These are phyloP conservation scores for Onchidella celtica DNA, from an alignment of 2,888 invertebrate species.

Conservation along the genomic window DNA sequence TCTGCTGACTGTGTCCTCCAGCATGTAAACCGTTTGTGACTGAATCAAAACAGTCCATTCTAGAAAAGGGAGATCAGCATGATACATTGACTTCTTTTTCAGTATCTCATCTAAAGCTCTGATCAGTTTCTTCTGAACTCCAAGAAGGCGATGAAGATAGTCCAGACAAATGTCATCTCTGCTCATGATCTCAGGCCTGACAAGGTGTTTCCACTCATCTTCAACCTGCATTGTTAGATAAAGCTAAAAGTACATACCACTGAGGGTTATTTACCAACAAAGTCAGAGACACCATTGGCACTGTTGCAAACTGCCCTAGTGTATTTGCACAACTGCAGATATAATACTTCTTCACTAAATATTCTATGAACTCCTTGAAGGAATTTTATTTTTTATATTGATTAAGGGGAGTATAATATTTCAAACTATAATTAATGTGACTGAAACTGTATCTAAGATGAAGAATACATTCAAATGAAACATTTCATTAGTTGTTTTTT, in stretches of 20 bases:
- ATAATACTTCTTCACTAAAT: too few species aligned
- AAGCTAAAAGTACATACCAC: neutral
- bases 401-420: too few species aligned
- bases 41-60: neutral
- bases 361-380: too few species aligned
- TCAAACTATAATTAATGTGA: too few species aligned
- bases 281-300: neutral
- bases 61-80: slow-evolving; percentile 1
- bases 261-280: neutral
- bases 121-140: neutral
- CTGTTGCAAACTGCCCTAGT: neutral
- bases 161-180: neutral
- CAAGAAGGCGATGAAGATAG: neutral
- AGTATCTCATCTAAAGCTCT: neutral
- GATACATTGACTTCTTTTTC: neutral
- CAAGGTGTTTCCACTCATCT: neutral
- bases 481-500: too few species aligned
- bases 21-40: neutral
- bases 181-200: neutral
- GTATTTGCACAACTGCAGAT: too few species aligned
- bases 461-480: too few species aligned
- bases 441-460: too few species aligned
- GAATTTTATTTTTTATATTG: too few species aligned
- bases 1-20: neutral
- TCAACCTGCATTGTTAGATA: neutral